phyloP scores from a whole-genome alignment of 64 coral and sea anemone genomes.

The Platygyra sinensis region DNA sequence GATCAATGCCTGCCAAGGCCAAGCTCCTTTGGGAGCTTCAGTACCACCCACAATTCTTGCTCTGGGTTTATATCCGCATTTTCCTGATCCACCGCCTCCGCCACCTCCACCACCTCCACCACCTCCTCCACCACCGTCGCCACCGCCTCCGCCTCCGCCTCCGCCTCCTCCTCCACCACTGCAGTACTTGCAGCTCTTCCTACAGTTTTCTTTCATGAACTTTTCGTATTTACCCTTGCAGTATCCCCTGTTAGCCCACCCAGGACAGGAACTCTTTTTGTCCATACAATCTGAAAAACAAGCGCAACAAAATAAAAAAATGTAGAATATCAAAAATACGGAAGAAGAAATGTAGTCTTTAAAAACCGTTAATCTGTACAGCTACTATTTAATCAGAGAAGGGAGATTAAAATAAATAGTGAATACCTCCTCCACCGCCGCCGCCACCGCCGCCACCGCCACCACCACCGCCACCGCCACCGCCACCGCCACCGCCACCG shows the following conservation, averaged over 20 bases:
- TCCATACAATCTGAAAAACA: conserved; percentile 12
- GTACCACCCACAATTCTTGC: conserved; percentile 69
- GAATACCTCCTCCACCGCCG: too few species aligned
- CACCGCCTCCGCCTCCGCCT: not conserved
- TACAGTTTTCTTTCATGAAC: conserved; percentile 48
- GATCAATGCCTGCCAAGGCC: conserved; percentile 75
- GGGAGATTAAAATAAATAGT: not conserved
- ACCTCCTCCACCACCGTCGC: not conserved
- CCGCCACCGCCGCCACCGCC: too few species aligned
- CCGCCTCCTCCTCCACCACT: conserved; percentile 15
- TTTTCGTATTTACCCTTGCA: conserved; percentile 21
- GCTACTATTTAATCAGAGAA: not conserved
- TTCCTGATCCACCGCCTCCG: not conserved
- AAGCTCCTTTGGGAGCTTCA: conserved; percentile 60
- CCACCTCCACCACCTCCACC: conserved; percentile 3
- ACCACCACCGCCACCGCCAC: not conserved
- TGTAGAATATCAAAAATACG: not conserved
- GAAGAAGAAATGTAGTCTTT: not conserved
- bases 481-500: not conserved
- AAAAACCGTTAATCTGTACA: not conserved
- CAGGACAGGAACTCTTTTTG: not conserved
- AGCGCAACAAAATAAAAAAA: not conserved
- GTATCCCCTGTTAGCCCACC: conserved; percentile 17
- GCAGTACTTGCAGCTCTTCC: conserved; percentile 44
- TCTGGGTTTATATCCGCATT: conserved; percentile 65